Evolutionary conservation across 64 coral and sea anemone species (phyloP), one percentile per base, ranked within the genome.

Genomic region (Montipora capricornis): DNA sequence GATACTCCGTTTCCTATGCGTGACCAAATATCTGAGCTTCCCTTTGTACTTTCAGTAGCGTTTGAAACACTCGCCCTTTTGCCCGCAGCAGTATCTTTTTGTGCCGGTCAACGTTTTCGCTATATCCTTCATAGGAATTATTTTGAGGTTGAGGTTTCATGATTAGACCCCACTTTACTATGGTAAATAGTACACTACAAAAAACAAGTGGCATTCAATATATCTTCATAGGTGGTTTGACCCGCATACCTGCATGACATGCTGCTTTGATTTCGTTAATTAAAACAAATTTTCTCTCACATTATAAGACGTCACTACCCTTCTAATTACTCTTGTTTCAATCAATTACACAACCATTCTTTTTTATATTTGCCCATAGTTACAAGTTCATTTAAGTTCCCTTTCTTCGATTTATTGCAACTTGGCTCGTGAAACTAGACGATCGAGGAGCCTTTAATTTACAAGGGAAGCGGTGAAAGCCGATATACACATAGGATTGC

Each of bases 151-250:
- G 44, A 2, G 6, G 26, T 12, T 76, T 8, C 10, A 76, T 46
- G 45, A 67, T 84, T 47, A 84, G 47, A 46, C 5, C 81, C 12
- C 24, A 62, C 60, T 68, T 84, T 68, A 68, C 68, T 84, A 84
- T 68, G 58, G 46, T 67, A 66, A 83, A 67, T 45, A 47, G 37
- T 68, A 24, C 17, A 16, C 37, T 84, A 11, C 24, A 37, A 13
- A 22, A 84, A 84, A 24, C 20, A 24, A 20, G 37, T 17, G 15
- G 15, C 59, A 37, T 67, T 47, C 37, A 83, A 67, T 45, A 83
- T 17, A 6, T 80, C 24, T 11, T 46, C 24, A 4, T 14, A 45
- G 12, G 57, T 67, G 53, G 80, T 45, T 5, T 83, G 80, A 67
- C 13, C 60, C 37, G 37, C 37, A 37, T 37, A 37, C 37, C 37